These are phyloP conservation scores for Megalops atlanticus DNA, from an alignment of 2,113 vertebrate genomes.

Conservation along the genomic window DNA sequence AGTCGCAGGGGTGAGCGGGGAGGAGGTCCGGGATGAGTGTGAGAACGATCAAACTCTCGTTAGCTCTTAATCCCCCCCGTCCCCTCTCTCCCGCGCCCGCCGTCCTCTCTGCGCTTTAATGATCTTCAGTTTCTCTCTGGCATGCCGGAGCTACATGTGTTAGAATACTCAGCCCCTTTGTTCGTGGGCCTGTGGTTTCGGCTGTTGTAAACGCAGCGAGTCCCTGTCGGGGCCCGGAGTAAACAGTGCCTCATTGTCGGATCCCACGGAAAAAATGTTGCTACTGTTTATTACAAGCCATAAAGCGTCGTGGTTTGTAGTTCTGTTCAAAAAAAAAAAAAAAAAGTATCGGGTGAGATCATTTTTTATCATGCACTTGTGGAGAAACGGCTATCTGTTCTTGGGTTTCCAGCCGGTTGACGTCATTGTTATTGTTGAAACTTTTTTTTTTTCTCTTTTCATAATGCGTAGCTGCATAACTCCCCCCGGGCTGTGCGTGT, in stretches of 20 bases:
- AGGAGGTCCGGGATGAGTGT: conserved; percentile 36
- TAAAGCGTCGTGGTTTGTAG: conserved; percentile 45
- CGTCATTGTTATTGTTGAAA: conserved; percentile 75
- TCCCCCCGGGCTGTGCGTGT: not conserved
- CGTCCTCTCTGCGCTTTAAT: conserved; percentile 32
- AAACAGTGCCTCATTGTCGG: conserved; percentile 74
- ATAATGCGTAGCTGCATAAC: conserved; percentile 55
- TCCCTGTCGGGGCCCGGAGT: conserved; percentile 62
- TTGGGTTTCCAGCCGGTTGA: conserved; percentile 66
- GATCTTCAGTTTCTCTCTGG: conserved; percentile 48
- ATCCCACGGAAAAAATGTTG: conserved; percentile 52
- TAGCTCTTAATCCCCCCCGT: conserved; percentile 29
- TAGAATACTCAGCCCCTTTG: conserved; percentile 38
- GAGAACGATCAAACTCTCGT: conserved; percentile 20
- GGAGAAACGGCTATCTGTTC: conserved; percentile 66
- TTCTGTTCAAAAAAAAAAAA: conserved; percentile 13
- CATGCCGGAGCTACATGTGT: conserved; percentile 45
- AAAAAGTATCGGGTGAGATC: conserved; percentile 52
- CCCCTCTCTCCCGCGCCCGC: conserved; percentile 34
- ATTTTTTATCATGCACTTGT: conserved; percentile 70
- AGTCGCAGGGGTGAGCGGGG: no score
- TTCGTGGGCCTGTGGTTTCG: conserved; percentile 60
- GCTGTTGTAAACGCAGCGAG: conserved; percentile 63
- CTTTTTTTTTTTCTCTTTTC: conserved; percentile 39
- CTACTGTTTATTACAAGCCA: conserved; percentile 67